A percentile compares a stretch with the other conserved stretches of the same genome.
Evolutionary conservation across 1,140 invertebrate species (phyloP).

Genomic region (Leptinotarsa undecemlineata): DNA sequence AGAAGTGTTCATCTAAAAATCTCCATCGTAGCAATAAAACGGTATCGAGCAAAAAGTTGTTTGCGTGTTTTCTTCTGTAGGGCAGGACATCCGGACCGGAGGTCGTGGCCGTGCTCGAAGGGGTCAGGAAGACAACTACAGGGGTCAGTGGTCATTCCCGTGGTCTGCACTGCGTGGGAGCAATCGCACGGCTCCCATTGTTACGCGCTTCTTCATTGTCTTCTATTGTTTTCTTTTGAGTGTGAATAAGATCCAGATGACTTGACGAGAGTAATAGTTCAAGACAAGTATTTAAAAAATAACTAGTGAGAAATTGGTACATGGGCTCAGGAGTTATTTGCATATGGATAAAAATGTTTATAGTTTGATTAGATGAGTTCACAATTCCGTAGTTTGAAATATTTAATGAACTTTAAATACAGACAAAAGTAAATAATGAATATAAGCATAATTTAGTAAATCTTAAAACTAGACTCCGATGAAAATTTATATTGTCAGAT

Average conservation of each 20-base stretch:
- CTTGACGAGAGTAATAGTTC: neutral
- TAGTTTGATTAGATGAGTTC: no score
- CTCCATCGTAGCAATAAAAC: neutral
- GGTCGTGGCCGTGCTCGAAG: constrained; percentile 12
- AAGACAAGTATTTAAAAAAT: neutral
- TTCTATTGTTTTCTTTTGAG: constrained; percentile 7
- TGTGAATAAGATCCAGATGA: neutral
- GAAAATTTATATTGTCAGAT: no score
- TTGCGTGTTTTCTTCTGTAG: constrained; percentile 10
- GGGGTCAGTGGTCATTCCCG: constrained; percentile 42
- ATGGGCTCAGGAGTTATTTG: no score
- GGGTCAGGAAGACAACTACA: constrained; percentile 39
- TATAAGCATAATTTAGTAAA: no score
- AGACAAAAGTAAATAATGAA: no score
- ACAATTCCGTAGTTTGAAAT: no score
- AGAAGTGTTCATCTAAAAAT: no score
- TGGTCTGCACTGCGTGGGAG: constrained; percentile 38
- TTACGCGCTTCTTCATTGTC: constrained; percentile 28
- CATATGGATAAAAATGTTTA: no score
- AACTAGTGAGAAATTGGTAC: no score
- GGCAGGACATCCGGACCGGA: constrained; percentile 38
- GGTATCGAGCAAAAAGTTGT: constrained; percentile 7
- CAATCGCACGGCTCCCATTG: constrained; percentile 43
- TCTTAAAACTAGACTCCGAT: no score
- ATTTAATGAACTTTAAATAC: no score